These are phyloP conservation scores for Panonychus citri DNA, from an alignment of 1,140 invertebrate species.

Conservation along the genomic window DNA sequence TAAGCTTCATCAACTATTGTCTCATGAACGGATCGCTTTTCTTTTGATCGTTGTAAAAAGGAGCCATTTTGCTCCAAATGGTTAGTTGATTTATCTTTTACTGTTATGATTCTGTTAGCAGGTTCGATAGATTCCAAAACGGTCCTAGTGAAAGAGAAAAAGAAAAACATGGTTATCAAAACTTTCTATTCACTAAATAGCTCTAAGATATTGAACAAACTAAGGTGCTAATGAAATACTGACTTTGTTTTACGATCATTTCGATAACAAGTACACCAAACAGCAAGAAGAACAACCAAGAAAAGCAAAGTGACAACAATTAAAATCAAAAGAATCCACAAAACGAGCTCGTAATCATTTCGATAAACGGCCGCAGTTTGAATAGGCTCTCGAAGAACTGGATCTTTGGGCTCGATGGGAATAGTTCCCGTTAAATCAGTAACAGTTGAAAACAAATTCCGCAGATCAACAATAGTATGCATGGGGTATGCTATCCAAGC, in stretches of 20 bases:
- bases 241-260: neutral
- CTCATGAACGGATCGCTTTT: no score
- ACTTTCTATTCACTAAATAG: no score
- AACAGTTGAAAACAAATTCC: neutral
- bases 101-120: no score
- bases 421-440: neutral
- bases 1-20: no score
- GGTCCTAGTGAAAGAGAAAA: no score
- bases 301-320: slow-evolving; percentile 9
- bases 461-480: neutral
- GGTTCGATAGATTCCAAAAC: no score
- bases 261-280: slow-evolving; percentile 10
- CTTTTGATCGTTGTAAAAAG: no score
- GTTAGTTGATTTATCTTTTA: no score
- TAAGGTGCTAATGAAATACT: neutral
- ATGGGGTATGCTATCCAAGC: slow-evolving; percentile 2
- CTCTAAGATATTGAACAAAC: no score
- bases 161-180: no score
- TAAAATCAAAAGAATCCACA: slow-evolving; percentile 12
- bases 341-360: slow-evolving; percentile 9
- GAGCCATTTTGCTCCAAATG: no score
- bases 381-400: neutral
- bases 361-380: neutral
- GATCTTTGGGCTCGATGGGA: neutral
- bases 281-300: slow-evolving; percentile 8